Percentiles rank a stretch among this genome's conserved stretches.
Conservation (phyloP, 2,888 invertebrate species). For the Coecobrya sp. region DNA sequence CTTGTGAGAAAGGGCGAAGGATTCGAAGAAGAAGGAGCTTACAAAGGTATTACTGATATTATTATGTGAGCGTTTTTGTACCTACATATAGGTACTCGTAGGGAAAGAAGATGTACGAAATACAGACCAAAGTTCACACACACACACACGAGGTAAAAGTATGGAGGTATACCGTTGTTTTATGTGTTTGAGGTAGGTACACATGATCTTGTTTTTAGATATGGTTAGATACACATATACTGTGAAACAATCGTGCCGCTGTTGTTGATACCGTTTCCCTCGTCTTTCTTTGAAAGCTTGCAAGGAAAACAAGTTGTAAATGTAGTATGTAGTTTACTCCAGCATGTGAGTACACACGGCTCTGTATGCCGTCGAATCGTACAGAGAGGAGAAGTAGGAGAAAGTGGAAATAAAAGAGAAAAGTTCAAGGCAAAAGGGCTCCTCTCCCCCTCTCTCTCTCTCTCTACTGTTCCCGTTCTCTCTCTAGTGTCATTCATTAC, state of each 20-base stretch:
- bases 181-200: conserved; percentile 20
- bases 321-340: not conserved
- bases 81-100: not conserved
- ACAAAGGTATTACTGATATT: conserved; percentile 57
- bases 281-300: conserved; percentile 51
- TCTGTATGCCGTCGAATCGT: not conserved
- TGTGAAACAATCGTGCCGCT: conserved; percentile 35
- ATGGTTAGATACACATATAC: not conserved
- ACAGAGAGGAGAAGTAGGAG: conserved; percentile 17
- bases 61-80: conserved; percentile 36
- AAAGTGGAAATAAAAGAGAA: conserved; percentile 79
- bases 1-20: conserved; percentile 65
- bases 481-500: conserved; percentile 79
- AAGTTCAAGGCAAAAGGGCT: conserved; percentile 78
- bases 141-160: conserved; percentile 36
- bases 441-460: conserved; percentile 56
- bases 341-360: not conserved
- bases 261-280: conserved; percentile 30
- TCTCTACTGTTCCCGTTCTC: conserved; percentile 61
- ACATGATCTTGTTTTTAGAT: not conserved
- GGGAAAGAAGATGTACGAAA: not conserved
- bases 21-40: conserved; percentile 52
- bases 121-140: not conserved
- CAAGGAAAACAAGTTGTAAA: conserved; percentile 43
- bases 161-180: conserved; percentile 23